Evolutionary conservation across 2,888 invertebrate species (phyloP).

Genomic region (Conops quadrifasciatus): DNA sequence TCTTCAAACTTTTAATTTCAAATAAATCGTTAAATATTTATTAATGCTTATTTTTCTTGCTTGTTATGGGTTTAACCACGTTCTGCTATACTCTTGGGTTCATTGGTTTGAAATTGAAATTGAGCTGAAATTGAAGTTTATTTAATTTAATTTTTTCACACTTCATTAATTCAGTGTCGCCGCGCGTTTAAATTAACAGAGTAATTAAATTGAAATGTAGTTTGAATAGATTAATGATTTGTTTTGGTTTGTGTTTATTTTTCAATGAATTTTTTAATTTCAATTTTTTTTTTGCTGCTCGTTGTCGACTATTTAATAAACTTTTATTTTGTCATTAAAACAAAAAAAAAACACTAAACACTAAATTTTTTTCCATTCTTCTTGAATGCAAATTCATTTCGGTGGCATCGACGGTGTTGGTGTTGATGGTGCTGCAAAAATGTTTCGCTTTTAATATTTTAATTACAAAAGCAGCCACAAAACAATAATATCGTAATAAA

Average conservation of each 20-base stretch:
- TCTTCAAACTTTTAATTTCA: neutral
- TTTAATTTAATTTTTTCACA: too few relatives aligned
- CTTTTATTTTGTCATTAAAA: neutral
- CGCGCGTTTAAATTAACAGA: neutral
- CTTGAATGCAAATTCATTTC: constrained; percentile 8
- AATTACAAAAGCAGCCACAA: neutral
- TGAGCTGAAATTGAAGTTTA: too few relatives aligned
- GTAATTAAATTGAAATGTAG: neutral
- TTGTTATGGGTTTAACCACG: neutral
- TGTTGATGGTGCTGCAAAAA: neutral
- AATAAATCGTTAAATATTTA: neutral
- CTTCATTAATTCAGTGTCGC: too few relatives aligned
- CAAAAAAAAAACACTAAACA: neutral
- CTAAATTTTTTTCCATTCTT: neutral
- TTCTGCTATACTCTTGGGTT: too few relatives aligned
- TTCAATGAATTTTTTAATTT: too few relatives aligned
- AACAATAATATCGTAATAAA: neutral
- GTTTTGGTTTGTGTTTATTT: neutral
- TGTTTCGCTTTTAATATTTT: constrained; percentile 9
- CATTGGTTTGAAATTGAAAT: too few relatives aligned
- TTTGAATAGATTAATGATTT: neutral
- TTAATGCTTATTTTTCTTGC: neutral
- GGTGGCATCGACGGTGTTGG: neutral
- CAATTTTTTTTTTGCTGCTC: neutral
- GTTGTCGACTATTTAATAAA: neutral